Conservation (phyloP, 2,888 invertebrate genomes). For the Cantharis flavilabris region DNA sequence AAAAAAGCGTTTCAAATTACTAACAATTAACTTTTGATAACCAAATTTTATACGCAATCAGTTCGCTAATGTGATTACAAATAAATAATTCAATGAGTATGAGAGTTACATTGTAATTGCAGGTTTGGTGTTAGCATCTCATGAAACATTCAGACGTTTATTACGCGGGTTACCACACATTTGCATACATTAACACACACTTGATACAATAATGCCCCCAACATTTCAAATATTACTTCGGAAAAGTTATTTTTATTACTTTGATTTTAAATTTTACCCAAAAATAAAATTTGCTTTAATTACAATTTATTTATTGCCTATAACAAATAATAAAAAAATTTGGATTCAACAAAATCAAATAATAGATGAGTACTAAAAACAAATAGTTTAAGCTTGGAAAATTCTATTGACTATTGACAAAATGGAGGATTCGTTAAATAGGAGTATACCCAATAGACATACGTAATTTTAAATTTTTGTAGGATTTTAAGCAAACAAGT, state of each 20-base stretch:
- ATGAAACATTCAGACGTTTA: constrained; percentile 28
- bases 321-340: not conserved
- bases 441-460: not conserved
- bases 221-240: constrained; percentile 15
- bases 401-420: not conserved
- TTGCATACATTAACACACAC: constrained; percentile 29
- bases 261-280: not conserved
- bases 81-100: constrained; percentile 24
- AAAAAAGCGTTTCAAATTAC: not conserved
- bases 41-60: constrained; percentile 10
- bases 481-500: not conserved
- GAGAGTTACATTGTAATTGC: constrained; percentile 21
- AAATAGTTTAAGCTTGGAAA: too few species aligned
- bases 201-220: constrained; percentile 19
- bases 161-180: constrained; percentile 28
- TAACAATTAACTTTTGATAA: not conserved
- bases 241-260: not conserved
- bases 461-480: not conserved
- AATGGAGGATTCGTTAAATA: not conserved
- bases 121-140: constrained; percentile 23
- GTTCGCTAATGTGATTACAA: constrained; percentile 21
- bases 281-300: not conserved
- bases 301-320: not conserved
- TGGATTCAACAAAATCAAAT: not conserved
- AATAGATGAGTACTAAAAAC: not conserved